Conservation (phyloP, 2,888 invertebrate species). For the Adelognathus sp. region DNA sequence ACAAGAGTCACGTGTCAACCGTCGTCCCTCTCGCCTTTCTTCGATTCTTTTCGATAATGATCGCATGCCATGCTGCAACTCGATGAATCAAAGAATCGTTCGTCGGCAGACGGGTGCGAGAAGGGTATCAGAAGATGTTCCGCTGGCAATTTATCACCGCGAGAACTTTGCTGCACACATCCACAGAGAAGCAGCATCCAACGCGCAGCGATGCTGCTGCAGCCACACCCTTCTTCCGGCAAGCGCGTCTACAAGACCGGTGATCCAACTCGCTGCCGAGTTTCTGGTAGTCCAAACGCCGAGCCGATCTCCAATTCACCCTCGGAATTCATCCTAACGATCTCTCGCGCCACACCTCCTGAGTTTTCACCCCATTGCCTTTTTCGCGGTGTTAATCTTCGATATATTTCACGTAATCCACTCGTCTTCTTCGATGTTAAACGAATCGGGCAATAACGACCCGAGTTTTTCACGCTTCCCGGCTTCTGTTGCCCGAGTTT, state of each 20-base stretch:
- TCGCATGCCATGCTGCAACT: constrained; percentile 47
- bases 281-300: constrained; percentile 9
- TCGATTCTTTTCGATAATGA: constrained; percentile 43
- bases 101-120: constrained; percentile 49
- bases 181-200: constrained; percentile 4
- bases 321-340: constrained; percentile 62
- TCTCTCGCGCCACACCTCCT: constrained; percentile 65
- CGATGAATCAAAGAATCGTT: constrained; percentile 62
- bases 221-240: constrained; percentile 72
- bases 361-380: constrained; percentile 43
- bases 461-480: constrained; percentile 14
- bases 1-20: constrained; percentile 8
- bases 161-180: constrained; percentile 60
- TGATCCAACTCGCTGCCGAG: constrained; percentile 22
- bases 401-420: constrained; percentile 2
- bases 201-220: constrained; percentile 45
- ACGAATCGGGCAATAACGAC: constrained; percentile 6
- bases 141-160: constrained; percentile 68
- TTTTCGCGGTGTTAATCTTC: constrained; percentile 65
- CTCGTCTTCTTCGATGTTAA: constrained; percentile 10
- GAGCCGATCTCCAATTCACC: constrained; percentile 33
- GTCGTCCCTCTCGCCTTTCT: background rate
- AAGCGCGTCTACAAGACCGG: constrained; percentile 58
- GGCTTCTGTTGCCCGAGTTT: constrained; percentile 5
- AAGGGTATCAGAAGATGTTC: constrained; percentile 35